Conservation (phyloP, 2,797 vertebrate genomes). For the Sebastes hubbsi region DNA sequence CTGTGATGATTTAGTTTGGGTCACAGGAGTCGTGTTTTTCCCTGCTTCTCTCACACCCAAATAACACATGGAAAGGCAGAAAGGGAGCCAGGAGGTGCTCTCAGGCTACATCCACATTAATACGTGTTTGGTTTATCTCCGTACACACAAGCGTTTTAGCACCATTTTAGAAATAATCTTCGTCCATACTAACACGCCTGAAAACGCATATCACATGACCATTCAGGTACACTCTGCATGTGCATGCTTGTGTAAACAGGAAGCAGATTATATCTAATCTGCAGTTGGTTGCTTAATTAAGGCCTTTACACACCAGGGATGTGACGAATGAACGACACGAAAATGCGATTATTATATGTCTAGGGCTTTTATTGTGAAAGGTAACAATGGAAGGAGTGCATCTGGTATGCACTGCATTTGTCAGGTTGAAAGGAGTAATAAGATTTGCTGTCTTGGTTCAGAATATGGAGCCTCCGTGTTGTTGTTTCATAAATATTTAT, state of each 20-base stretch:
- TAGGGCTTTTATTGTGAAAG: background rate
- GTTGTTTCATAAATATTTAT: background rate
- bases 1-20: constrained; percentile 51
- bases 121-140: background rate
- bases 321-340: background rate
- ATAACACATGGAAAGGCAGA: constrained; percentile 35
- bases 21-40: constrained; percentile 35
- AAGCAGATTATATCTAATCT: background rate
- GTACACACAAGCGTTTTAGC: background rate
- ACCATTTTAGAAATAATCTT: background rate
- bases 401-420: background rate
- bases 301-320: background rate
- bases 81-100: constrained; percentile 29
- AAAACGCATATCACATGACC: background rate
- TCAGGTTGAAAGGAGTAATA: background rate
- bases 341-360: background rate
- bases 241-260: background rate
- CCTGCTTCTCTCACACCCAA: constrained; percentile 23
- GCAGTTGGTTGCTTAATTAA: background rate
- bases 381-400: background rate
- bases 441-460: background rate
- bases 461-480: background rate
- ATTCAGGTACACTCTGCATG: background rate
- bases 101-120: background rate
- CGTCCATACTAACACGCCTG: background rate